A percentile compares a stretch with the other conserved stretches of the same genome.
phyloP scores from a whole-genome alignment of 2,888 invertebrate species.

The Melitaea athalia region DNA sequence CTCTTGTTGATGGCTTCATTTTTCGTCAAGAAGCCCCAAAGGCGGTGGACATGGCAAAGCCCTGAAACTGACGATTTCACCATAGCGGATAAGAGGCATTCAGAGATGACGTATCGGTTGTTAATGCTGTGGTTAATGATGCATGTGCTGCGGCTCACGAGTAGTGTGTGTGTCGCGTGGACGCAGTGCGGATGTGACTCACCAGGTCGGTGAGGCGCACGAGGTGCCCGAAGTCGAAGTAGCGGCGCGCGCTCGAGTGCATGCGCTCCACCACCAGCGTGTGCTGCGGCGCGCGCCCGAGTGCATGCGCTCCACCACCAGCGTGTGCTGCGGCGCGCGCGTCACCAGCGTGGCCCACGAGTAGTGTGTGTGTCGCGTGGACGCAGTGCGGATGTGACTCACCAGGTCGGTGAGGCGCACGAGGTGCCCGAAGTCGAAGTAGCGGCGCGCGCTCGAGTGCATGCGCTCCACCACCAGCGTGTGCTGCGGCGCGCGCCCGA shows the following conservation, averaged over 20 bases:
- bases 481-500: conserved; percentile 88
- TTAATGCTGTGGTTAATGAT: too few relatives aligned
- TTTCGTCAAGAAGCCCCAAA: too few relatives aligned
- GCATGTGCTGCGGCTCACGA: conserved; percentile 90
- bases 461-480: conserved; percentile 95
- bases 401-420: conserved; percentile 92
- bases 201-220: conserved; percentile 92
- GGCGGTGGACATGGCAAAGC: too few relatives aligned
- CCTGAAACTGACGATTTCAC: too few relatives aligned
- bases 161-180: background rate
- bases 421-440: conserved; percentile 94
- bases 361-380: background rate
- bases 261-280: conserved; percentile 95
- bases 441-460: conserved; percentile 96
- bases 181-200: conserved; percentile 32
- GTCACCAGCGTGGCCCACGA: conserved; percentile 90
- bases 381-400: conserved; percentile 32
- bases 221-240: conserved; percentile 94
- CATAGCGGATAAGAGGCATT: too few relatives aligned
- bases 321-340: conserved; percentile 89
- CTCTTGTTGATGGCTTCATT: too few relatives aligned
- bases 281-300: conserved; percentile 88
- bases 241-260: conserved; percentile 96
- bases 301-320: conserved; percentile 85
- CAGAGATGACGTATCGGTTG: too few relatives aligned